These are phyloP conservation scores for Cryptops parisi DNA, from an alignment of 2,888 invertebrate species.

Conservation along the genomic window DNA sequence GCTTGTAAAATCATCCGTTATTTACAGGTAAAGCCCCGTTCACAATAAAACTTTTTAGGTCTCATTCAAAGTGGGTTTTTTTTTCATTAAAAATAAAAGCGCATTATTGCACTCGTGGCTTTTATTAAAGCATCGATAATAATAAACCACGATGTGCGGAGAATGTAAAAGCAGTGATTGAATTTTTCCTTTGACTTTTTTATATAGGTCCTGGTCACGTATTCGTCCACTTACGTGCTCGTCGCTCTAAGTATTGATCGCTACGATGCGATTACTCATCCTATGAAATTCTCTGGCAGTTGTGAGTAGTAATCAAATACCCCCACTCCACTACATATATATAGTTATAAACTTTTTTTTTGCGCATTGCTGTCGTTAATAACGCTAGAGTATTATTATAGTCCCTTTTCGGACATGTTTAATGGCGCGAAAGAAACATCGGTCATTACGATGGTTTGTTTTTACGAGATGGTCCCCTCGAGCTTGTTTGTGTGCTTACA, in stretches of 20 bases:
- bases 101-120: background rate
- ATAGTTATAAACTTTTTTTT: background rate
- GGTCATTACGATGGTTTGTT: too few relatives aligned
- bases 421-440: background rate
- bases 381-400: background rate
- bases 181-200: too few relatives aligned
- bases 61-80: too few relatives aligned
- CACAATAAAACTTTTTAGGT: too few relatives aligned
- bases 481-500: too few relatives aligned
- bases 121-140: background rate
- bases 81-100: too few relatives aligned
- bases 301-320: constrained; percentile 49
- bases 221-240: constrained; percentile 80
- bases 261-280: constrained; percentile 84
- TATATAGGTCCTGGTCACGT: constrained; percentile 63
- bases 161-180: too few relatives aligned
- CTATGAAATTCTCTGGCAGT: constrained; percentile 88
- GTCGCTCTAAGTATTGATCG: constrained; percentile 84
- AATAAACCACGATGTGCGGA: too few relatives aligned
- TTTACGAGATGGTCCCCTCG: too few relatives aligned
- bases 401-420: background rate
- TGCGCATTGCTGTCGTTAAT: constrained; percentile 21
- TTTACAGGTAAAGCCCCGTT: constrained; percentile 43
- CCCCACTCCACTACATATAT: background rate
- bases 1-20: constrained; percentile 78